Evolutionary conservation across 2,888 invertebrate genomes (phyloP), one percentile per base, ranked within the genome.

Genomic region (Parnassius smintheus): DNA sequence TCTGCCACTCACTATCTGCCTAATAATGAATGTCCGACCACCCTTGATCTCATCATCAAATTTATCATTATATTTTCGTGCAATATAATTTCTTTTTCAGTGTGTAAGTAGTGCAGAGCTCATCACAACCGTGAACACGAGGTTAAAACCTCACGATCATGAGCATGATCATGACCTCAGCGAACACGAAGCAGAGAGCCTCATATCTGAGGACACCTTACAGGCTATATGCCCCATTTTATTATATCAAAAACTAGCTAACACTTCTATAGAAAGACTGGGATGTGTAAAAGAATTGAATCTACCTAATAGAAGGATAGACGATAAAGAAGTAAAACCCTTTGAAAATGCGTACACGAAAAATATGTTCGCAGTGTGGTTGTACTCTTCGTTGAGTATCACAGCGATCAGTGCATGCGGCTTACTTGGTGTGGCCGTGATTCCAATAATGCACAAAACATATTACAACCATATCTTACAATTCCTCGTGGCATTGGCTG

Each of bases 401-500:
- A 83, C 96, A 9, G 93, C 96, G 41, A 98, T 98, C 69, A 97
- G 97, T 76, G 93, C 97, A 4, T 96, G 97, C 73, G 98, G 98
- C 10, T 86, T 98, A 51, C 87, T 97, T 12, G 97, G 98, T 2
- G 96, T 98, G 11, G 96, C 96, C 4, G 96, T 98, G 9, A 97
- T 98, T 75, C 98, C 98, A 0, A 94, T 97, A 50, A 97, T 98
- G 96, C 96, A 96, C 81, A 94, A 96, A 73, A 93, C 94, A 13
- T 97, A 96, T 81, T 98, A 98, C 81, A 96, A 98, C 75, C 96
- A 97, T 70, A 86, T 98, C 45, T 92, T 98, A 59, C 98, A 98
- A 84, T 98, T 98, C 84, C 92, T 98, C 66, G 97, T 98, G 2
- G 98, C 98, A 0, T 90, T 98, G 70, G 98, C 98, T 13, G 96